Conservation (phyloP, 1,140 invertebrate species). For the Popillia japonica region DNA sequence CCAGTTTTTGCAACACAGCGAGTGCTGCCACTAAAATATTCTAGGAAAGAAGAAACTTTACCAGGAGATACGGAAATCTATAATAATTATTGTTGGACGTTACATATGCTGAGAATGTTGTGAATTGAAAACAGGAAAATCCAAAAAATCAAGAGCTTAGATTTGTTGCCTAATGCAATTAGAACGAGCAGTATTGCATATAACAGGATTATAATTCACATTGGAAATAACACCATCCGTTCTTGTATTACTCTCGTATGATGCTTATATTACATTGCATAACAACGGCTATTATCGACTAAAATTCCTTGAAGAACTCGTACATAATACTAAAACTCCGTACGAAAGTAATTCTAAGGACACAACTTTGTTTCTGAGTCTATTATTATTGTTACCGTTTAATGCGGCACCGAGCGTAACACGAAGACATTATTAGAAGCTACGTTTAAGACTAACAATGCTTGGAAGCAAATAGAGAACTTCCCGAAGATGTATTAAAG, state of each 20-base stretch:
- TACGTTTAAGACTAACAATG: constrained; percentile 21
- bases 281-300: not conserved
- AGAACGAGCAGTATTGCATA: no score
- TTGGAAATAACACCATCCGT: not conserved
- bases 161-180: no score
- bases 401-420: not conserved
- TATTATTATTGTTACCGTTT: constrained; percentile 18
- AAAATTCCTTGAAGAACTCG: not conserved
- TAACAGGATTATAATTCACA: no score
- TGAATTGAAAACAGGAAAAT: no score
- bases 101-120: no score
- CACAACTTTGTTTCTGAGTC: constrained; percentile 17
- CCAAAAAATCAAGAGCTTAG: no score
- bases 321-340: not conserved
- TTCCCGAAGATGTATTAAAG: constrained; percentile 18
- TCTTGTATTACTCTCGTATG: not conserved
- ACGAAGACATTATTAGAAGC: constrained; percentile 23
- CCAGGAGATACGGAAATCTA: no score
- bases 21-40: no score
- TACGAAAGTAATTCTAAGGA: not conserved
- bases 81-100: no score
- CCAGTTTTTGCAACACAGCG: no score
- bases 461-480: constrained; percentile 13
- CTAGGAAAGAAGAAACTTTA: no score
- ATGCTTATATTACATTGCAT: not conserved